Conservation (phyloP, 2,888 invertebrate genomes). For the Sphinx pinastri region DNA sequence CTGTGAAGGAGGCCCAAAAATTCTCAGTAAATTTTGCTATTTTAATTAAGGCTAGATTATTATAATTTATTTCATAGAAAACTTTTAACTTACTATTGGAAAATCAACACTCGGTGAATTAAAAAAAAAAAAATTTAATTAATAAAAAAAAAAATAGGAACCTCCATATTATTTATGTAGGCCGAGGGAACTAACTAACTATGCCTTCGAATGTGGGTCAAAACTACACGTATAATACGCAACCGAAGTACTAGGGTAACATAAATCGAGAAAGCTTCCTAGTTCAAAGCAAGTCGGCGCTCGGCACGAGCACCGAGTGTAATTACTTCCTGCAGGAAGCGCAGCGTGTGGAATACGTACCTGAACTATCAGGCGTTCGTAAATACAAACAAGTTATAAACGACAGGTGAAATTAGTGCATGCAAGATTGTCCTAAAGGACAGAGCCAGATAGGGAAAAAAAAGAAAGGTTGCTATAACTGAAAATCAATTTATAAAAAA, state of each 20-base stretch:
- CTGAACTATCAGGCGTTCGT: constrained; percentile 58
- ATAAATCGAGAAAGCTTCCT: constrained; percentile 56
- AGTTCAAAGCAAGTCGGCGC: constrained; percentile 52
- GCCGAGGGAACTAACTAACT: neutral
- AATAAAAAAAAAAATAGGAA: too few relatives aligned
- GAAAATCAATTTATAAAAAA: too few relatives aligned
- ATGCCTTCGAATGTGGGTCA: constrained; percentile 25
- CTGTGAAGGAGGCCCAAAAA: too few relatives aligned
- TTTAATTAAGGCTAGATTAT: too few relatives aligned
- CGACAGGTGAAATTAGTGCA: constrained; percentile 28
- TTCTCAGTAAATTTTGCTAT: too few relatives aligned
- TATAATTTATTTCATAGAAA: too few relatives aligned
- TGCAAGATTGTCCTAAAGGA: too few relatives aligned
- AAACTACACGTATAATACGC: constrained; percentile 20
- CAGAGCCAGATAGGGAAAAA: too few relatives aligned
- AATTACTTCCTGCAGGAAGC: constrained; percentile 68
- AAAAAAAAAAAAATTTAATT: too few relatives aligned
- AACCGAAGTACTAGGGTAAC: constrained; percentile 49
- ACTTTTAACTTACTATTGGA: too few relatives aligned
- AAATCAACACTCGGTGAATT: too few relatives aligned
- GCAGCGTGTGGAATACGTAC: constrained; percentile 62
- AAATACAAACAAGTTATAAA: constrained; percentile 59
- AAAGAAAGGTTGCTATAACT: neutral
- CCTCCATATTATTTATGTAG: neutral
- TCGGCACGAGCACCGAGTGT: constrained; percentile 48